These are phyloP conservation scores for Pocillopora damicornis DNA, from an alignment of 64 coral and sea anemone genomes.

Conservation along the genomic window DNA sequence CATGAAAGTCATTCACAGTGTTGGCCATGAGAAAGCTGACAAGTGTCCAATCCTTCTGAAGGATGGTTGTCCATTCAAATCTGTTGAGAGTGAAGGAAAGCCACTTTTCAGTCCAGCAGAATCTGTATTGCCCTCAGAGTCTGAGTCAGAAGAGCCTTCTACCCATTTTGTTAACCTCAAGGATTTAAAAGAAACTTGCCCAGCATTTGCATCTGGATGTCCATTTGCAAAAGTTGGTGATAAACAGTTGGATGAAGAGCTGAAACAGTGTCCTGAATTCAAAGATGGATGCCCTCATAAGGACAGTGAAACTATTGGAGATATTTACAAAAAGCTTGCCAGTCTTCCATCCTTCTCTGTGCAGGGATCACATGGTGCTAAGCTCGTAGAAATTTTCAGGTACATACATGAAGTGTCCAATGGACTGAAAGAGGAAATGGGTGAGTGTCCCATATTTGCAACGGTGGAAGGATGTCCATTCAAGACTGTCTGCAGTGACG, in stretches of 20 bases:
- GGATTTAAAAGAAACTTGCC: constrained; percentile 57
- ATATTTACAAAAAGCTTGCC: constrained; percentile 71
- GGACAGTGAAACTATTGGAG: constrained; percentile 52
- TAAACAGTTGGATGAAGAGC: constrained; percentile 16
- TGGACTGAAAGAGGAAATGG: constrained; percentile 76
- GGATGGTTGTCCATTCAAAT: constrained; percentile 60
- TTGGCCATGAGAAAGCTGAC: constrained; percentile 38
- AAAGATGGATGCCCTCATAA: constrained; percentile 69
- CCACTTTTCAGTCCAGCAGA: constrained; percentile 38
- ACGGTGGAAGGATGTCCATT: constrained; percentile 86
- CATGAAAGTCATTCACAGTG: constrained; percentile 63
- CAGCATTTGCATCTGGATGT: constrained; percentile 67
- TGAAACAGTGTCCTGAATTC: constrained; percentile 62
- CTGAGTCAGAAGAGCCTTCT: neutral
- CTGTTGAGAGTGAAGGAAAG: constrained; percentile 51
- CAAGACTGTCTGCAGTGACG: constrained; percentile 96
- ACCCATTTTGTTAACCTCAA: constrained; percentile 35
- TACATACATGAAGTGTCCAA: constrained; percentile 71
- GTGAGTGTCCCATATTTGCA: constrained; percentile 84
- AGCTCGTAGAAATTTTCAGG: constrained; percentile 76
- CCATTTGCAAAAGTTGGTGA: constrained; percentile 58
- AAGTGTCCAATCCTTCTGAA: constrained; percentile 54
- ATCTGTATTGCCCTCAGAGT: constrained; percentile 28
- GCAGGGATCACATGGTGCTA: constrained; percentile 53
- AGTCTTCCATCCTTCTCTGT: constrained; percentile 63